Evolutionary conservation across 1,140 invertebrate genomes (phyloP), one percentile per base, ranked within the genome.

Genomic region (Drosophila prosaltans): DNA sequence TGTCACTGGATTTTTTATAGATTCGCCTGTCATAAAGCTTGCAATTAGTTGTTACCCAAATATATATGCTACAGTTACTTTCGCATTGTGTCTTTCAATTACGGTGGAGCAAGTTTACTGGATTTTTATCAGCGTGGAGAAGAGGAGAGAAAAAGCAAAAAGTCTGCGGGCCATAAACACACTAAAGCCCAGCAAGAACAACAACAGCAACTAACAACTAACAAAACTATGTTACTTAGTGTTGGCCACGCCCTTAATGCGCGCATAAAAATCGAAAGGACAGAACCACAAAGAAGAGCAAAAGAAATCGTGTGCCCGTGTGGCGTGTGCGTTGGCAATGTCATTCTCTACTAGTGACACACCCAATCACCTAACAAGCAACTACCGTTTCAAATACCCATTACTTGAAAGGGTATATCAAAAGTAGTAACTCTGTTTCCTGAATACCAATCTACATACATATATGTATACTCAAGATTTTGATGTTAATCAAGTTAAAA

Each of bases 151-250:
- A 24, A 45, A 69, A 45, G 21, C 58, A 45, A 62, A 75, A 78
- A 71, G 78, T 72, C 75, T 78, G 74, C 74, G 75, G 74, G 74
- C 61, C 9, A 70, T 72, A 85, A 83, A 77, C 65, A 63, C 72
- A 68, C 55, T 36, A 68, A 45, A 70, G 36, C 55, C 73, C 7
- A 26, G 21, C 21, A 21, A 21, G 5, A 2, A 21, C 21, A 48
- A 21, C 21, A 45, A 48, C 21, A 1, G 7, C n/a, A 48, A 21
- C 65, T 16, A 16, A 16, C 16, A 26, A 21, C 51, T 54, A 59
- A 61, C 41, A 62, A 36, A n/a, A 32, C 30, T 26, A 51, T 61
- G 16, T 59, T 66, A 70, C 74, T 77, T 70, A 77, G 74, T 51
- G 45, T 77, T 77, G 60, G 66, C 73, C 74, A 77, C 74, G 74